phyloP scores from a whole-genome alignment of 2,113 vertebrate genomes.

The Perccottus glenii region DNA sequence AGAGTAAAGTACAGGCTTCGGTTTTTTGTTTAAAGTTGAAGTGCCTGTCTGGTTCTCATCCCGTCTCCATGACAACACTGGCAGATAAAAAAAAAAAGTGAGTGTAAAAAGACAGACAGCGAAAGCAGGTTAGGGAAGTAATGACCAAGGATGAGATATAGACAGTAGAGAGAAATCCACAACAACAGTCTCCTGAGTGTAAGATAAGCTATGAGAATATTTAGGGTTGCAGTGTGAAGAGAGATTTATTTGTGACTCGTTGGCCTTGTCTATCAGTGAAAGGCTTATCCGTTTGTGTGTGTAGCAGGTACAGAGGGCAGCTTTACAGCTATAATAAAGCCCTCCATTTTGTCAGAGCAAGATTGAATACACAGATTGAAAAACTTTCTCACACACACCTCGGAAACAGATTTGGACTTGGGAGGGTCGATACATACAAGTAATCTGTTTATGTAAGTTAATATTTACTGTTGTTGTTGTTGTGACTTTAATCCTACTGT shows the following conservation, averaged over 20 bases:
- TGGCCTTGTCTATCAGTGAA: slow-evolving; percentile 21
- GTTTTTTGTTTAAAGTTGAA: slow-evolving; percentile 55
- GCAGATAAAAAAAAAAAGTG: slow-evolving; percentile 18
- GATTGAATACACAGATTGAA: slow-evolving; percentile 18
- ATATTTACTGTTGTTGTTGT: neutral
- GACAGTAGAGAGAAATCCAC: neutral
- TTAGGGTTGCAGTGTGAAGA: slow-evolving; percentile 4
- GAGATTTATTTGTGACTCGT: slow-evolving; percentile 21
- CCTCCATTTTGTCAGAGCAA: slow-evolving; percentile 11
- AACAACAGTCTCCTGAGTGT: neutral
- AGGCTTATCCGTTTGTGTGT: slow-evolving; percentile 28
- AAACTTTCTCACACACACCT: neutral
- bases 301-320: slow-evolving; percentile 19
- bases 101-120: slow-evolving; percentile 6
- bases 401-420: slow-evolving; percentile 1
- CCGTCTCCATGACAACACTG: slow-evolving; percentile 66
- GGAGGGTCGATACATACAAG: slow-evolving; percentile 13
- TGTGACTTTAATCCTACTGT: neutral
- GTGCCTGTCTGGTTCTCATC: slow-evolving; percentile 46
- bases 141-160: neutral
- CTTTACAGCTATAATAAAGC: slow-evolving; percentile 52
- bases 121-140: slow-evolving; percentile 13
- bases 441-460: neutral
- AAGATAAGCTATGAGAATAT: neutral
- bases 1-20: slow-evolving; percentile 9